Conservation (phyloP, 2,113 vertebrate genomes). For the Lonchura striata region DNA sequence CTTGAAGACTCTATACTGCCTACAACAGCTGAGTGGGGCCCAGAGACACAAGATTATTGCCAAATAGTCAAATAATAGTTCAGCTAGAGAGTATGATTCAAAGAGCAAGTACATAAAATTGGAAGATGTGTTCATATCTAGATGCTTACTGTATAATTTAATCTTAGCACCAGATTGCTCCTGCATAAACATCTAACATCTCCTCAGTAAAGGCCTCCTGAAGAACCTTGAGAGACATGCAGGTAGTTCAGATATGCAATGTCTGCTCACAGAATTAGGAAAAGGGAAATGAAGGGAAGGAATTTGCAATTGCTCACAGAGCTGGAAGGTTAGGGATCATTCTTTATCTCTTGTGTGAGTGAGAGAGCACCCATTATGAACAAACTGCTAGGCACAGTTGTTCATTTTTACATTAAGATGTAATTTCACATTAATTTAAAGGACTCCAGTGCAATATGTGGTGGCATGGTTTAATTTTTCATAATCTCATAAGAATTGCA, state of each 20-base stretch:
- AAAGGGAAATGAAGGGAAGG: background rate
- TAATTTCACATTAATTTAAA: constrained; percentile 36
- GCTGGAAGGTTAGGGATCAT: background rate
- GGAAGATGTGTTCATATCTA: background rate
- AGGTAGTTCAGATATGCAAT: background rate
- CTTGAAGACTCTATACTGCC: background rate
- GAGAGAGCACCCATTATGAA: background rate
- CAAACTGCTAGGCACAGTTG: background rate
- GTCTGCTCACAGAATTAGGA: background rate
- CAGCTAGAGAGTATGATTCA: background rate
- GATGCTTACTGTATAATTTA: background rate
- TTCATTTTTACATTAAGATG: constrained; percentile 27
- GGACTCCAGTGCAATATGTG: background rate
- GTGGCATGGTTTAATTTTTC: background rate
- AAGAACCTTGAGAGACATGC: background rate
- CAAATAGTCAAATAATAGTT: background rate
- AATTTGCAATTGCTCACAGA: background rate
- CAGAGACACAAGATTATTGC: background rate
- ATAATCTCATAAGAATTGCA: background rate
- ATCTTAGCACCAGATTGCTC: background rate
- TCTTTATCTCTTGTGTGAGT: background rate
- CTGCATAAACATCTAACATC: background rate
- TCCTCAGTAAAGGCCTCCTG: background rate
- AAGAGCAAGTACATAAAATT: background rate
- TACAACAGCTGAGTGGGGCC: background rate